These are phyloP conservation scores for Tragopan temminckii DNA, from an alignment of 2,797 vertebrate genomes.

Conservation along the genomic window DNA sequence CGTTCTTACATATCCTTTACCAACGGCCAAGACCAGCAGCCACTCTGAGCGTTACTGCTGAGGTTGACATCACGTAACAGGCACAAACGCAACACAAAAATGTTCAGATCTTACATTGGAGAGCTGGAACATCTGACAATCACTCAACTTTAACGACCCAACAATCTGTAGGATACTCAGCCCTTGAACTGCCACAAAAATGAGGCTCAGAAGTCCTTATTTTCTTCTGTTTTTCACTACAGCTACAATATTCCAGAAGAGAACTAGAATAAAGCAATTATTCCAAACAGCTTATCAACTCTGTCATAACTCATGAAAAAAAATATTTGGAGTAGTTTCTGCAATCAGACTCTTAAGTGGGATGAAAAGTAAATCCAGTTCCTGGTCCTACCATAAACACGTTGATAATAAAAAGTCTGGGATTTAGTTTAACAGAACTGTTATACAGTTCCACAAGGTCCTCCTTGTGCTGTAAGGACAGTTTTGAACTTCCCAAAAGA, in stretches of 20 bases:
- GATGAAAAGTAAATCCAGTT: conserved; percentile 3
- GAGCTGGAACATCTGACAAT: neutral
- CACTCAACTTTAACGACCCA: neutral
- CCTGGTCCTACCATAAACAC: neutral
- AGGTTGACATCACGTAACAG: neutral
- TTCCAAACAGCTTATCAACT: neutral
- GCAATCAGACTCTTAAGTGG: neutral
- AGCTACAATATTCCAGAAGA: neutral
- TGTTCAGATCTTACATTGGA: neutral
- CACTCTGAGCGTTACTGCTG: too few species aligned
- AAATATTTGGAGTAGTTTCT: neutral
- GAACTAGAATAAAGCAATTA: neutral
- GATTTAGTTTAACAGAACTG: neutral
- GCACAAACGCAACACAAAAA: neutral
- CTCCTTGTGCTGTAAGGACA: neutral
- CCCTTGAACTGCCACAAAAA: neutral
- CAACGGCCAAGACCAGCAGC: neutral
- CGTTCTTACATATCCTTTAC: neutral
- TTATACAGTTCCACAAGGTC: neutral
- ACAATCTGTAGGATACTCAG: neutral
- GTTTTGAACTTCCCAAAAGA: neutral
- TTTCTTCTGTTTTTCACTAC: neutral
- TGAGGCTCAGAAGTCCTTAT: neutral
- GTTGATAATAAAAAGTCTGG: neutral
- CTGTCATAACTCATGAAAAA: neutral